Conservation (phyloP, 2,888 invertebrate species). For the Eremobia ochroleuca region DNA sequence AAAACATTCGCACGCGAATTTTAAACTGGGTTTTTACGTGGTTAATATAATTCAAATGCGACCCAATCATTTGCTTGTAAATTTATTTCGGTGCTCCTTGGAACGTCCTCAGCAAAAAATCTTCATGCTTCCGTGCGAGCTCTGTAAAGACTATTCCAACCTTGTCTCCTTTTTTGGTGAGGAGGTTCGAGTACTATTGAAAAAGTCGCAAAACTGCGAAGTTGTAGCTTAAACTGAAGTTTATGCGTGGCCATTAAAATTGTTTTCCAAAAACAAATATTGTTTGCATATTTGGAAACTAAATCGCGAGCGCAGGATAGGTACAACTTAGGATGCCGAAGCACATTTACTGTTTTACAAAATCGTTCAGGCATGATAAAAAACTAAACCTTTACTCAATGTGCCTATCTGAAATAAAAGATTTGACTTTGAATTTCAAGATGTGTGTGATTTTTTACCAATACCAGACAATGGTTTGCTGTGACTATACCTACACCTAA, state of each 20-base stretch:
- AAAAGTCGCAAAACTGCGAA: not conserved
- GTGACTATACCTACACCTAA: not conserved
- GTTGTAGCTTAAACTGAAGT: not conserved
- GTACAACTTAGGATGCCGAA: not conserved
- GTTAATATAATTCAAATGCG: not conserved
- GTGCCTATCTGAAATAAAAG: too few species aligned
- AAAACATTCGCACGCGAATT: not conserved
- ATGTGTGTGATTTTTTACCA: not conserved
- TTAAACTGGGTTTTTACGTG: not conserved
- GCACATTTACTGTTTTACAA: not conserved
- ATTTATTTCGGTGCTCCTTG: not conserved
- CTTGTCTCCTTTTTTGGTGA: too few species aligned
- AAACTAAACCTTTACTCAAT: not conserved
- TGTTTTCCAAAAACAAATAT: not conserved
- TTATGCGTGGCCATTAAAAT: not conserved
- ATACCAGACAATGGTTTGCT: not conserved
- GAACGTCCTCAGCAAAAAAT: not conserved
- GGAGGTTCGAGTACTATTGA: too few species aligned
- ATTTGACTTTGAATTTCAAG: not conserved
- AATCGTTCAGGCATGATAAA: too few species aligned
- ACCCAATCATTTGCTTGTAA: not conserved
- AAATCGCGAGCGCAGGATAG: not conserved
- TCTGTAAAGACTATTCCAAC: not conserved
- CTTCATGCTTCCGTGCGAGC: not conserved
- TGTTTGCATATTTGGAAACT: too few species aligned